Evolutionary conservation across 2,113 vertebrate species (phyloP).

Genomic region (Capreolus pygargus): DNA sequence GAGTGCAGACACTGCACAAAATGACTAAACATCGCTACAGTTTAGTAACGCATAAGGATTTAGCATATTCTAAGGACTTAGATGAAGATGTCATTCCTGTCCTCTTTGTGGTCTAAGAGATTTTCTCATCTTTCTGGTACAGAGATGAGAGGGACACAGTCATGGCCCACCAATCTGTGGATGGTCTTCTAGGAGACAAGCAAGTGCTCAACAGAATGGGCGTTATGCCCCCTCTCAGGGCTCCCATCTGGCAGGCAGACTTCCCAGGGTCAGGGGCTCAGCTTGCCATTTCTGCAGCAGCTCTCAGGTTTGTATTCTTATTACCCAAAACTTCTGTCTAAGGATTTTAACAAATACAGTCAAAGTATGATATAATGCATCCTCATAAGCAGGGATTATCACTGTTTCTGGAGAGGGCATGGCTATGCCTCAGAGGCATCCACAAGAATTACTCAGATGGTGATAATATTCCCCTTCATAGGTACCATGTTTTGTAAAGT

Average conservation of each 20-base stretch:
- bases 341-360: neutral
- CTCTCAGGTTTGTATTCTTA: neutral
- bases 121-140: neutral
- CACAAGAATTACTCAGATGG: neutral
- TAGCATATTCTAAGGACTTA: neutral
- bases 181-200: neutral
- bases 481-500: neutral
- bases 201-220: too few species aligned
- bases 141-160: neutral
- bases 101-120: neutral
- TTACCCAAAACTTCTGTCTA: neutral
- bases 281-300: neutral
- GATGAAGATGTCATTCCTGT: neutral
- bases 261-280: neutral
- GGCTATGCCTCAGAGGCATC: neutral
- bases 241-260: neutral
- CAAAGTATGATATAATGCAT: neutral
- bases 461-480: neutral
- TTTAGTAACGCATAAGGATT: neutral
- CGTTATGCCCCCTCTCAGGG: neutral
- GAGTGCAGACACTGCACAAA: neutral
- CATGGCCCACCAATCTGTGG: rapidly evolving
- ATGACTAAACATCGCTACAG: neutral
- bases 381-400: neutral
- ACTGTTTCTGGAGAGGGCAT: neutral